Evolutionary conservation across 1,140 invertebrate species (phyloP), one percentile per base, ranked within the genome.

Genomic region (Ectropis grisescens): DNA sequence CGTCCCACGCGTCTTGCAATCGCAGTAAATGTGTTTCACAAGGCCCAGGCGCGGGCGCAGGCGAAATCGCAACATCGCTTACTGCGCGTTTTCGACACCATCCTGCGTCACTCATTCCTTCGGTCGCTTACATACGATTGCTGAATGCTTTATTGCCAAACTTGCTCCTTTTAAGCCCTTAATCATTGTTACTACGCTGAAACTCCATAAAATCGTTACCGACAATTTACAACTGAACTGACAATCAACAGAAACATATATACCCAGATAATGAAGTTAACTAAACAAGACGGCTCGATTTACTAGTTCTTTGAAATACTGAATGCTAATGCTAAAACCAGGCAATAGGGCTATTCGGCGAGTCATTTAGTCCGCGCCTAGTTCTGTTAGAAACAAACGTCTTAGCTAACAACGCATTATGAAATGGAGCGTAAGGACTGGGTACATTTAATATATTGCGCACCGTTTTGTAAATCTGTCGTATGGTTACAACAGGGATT

Each of bases 61-160:
- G 52, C 54, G 54, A 66, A 67, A 78, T 75, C 72, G 75, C 75
- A 78, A 78, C 72, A 68, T 75, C 64, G 68, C 60, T 75, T 75
- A 78, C 75, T 78, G 68, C 52, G 55, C 64, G 68, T 80, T 80
- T 71, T 80, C 75, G 75, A 78, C 75, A 80, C 59, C 43, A 56
- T 55, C 52, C 67, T 68, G 58, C 72, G 70, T 72, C 70, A 76
- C 62, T 58, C 57, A 50, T 69, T 60, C 60, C 66, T 19, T 19
- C n/a, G n/a, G 57, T 22, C 4, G 19, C 19, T 58, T 58, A 58
- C 53, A 43, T 51, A 48, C 46, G 25, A 47, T 46, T 41, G 48
- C 54, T n/a, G n/a, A n/a, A n/a, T n/a, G n/a, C n/a, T n/a, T n/a
- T n/a, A n/a, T n/a, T n/a, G n/a, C n/a, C n/a, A n/a, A n/a, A n/a